Evolutionary conservation across 2,113 vertebrate genomes (phyloP), one percentile per base, ranked within the genome.

Genomic region (Myiozetetes cayanensis): DNA sequence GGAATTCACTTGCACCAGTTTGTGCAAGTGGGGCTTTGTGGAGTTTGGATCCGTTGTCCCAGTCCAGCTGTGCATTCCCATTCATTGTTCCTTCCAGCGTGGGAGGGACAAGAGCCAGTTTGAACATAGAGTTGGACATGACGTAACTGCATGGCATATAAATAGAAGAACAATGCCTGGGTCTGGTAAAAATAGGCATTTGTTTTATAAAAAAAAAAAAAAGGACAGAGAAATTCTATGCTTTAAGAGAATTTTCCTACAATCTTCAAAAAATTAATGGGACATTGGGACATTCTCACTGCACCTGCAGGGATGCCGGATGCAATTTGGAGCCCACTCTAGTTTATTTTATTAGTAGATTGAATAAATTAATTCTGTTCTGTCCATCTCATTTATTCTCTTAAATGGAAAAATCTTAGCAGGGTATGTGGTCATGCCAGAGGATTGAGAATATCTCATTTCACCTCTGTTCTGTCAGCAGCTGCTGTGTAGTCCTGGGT

Each of bases 381-480:
- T 56, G 17, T 63, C 56, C 33, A 21, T 61, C 39, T 84, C 4
- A 0, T 82, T 90, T 80, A 43, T 87, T 74, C 30, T 89, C 30
- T 67, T 47, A 10, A 85, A 59, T 55, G 44, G 52, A 58, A 73
- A 77, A 37, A 50, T 3, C 22, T 52, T 43, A 9, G 19, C 19
- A 14, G 44, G 41, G 5, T 27, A 22, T 17, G 13, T 5, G 2
- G 46, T 58, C 16, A 4, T 6, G 14, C 41, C 23, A 44, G 6
- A 24, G 71, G 27, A 58, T 25, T 61, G 30, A 13, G 59, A 56
- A 16, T 21, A 0, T 63, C 35, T 62, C 0, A 0, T 55, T 75
- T 87, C 31, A 55, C 10, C 49, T 62, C 50, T 8, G 28, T 21
- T 77, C 55, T 55, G n/a, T 44, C 35, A 27, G 24, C 9, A 21